phyloP scores from a whole-genome alignment of 2,797 vertebrate genomes.

The Silurus lanzhouensis region DNA sequence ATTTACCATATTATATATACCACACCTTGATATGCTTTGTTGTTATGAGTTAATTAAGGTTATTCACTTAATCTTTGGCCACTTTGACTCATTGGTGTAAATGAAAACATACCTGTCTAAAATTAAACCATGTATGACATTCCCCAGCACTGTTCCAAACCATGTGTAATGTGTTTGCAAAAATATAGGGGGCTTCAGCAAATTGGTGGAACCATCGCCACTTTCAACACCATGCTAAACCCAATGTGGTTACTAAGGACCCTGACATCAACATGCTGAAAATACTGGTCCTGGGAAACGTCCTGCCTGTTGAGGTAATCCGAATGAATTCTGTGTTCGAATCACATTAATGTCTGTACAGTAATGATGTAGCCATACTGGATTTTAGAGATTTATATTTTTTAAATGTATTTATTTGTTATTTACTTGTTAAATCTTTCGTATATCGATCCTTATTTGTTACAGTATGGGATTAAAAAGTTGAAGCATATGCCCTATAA shows the following conservation, averaged over 20 bases:
- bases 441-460: constrained; percentile 23
- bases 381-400: background rate
- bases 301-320: constrained; percentile 87
- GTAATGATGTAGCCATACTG: background rate
- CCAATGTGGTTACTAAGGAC: constrained; percentile 91
- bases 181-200: constrained; percentile 86
- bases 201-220: constrained; percentile 98
- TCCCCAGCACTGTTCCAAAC: background rate
- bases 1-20: background rate
- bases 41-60: background rate
- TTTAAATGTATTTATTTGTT: background rate
- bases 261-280: constrained; percentile 92
- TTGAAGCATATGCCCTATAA: constrained; percentile 91
- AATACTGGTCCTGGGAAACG: constrained; percentile 84
- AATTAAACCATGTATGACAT: background rate
- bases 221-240: constrained; percentile 95
- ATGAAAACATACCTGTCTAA: background rate
- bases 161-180: constrained; percentile 4
- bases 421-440: background rate
- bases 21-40: background rate
- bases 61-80: background rate
- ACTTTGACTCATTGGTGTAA: background rate
- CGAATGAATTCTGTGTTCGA: background rate
- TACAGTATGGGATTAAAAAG: constrained; percentile 92
- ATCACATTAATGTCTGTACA: background rate